Percentiles rank a stretch among this genome's conserved stretches.
These are phyloP conservation scores for Pagrus major DNA, from an alignment of 2,113 vertebrate species.

Conservation along the genomic window DNA sequence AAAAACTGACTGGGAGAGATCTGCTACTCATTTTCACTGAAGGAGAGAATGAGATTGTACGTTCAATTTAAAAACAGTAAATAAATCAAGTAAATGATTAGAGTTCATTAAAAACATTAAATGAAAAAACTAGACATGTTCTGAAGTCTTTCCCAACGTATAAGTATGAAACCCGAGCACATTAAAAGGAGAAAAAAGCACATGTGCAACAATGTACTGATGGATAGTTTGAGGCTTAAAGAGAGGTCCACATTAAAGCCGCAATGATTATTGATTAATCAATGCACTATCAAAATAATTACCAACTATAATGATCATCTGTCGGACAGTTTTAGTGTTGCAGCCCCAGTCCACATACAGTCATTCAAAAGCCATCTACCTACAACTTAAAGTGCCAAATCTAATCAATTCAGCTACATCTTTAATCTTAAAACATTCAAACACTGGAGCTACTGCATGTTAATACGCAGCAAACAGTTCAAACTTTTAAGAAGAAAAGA, in stretches of 20 bases:
- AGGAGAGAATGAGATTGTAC: not conserved
- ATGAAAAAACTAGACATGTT: not conserved
- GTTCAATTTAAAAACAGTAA: not conserved
- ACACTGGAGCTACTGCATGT: not conserved
- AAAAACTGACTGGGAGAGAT: not conserved
- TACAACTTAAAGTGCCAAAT: constrained; percentile 1
- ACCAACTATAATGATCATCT: too few species aligned
- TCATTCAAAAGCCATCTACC: not conserved
- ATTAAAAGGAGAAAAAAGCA: not conserved
- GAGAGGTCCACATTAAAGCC: too few species aligned
- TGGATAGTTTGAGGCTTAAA: not conserved
- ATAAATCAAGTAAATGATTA: not conserved
- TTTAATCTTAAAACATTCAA: not conserved
- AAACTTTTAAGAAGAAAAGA: not conserved
- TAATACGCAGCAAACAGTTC: not conserved
- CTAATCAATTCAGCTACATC: not conserved
- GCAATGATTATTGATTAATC: too few species aligned
- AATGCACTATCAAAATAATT: too few species aligned
- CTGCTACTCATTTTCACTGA: not conserved
- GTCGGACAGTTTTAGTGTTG: too few species aligned
- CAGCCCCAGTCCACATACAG: too few species aligned
- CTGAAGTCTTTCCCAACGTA: not conserved
- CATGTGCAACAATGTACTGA: not conserved
- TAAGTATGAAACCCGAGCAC: not conserved
- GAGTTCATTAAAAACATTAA: not conserved